These are phyloP conservation scores for Escarpia spicata DNA, from an alignment of 2,888 invertebrate species.

Conservation along the genomic window DNA sequence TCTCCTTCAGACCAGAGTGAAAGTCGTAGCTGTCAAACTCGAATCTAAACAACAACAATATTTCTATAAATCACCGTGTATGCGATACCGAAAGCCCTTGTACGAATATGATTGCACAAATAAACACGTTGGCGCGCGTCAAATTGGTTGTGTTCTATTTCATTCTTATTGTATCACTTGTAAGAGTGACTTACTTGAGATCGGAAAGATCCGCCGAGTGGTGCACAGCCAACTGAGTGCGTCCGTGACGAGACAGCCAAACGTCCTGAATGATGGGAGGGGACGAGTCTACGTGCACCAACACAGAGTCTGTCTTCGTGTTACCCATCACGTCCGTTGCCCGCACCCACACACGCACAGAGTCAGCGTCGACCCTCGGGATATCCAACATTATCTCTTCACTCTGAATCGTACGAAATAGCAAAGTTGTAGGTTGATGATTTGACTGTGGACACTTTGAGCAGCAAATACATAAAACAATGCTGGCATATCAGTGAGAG, in stretches of 20 bases:
- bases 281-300: slow-evolving; percentile 29
- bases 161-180: not conserved
- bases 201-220: slow-evolving; percentile 18
- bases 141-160: not conserved
- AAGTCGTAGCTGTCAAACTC: slow-evolving; percentile 27
- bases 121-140: not conserved
- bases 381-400: slow-evolving; percentile 13
- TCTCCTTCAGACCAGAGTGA: slow-evolving; percentile 21
- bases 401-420: not conserved
- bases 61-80: not conserved
- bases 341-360: slow-evolving; percentile 21
- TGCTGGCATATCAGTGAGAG: no score
- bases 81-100: not conserved
- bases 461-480: no score
- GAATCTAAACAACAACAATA: not conserved
- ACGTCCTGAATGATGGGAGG: slow-evolving; percentile 21
- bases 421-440: not conserved
- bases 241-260: slow-evolving; percentile 7
- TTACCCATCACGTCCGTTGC: slow-evolving; percentile 23
- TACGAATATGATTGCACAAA: not conserved
- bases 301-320: slow-evolving; percentile 20
- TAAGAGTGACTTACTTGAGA: not conserved
- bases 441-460: not conserved
- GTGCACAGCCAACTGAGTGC: slow-evolving; percentile 18
- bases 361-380: slow-evolving; percentile 21